Evolutionary conservation across 1,140 invertebrate species (phyloP), one percentile per base, ranked within the genome.

Genomic region (Epicauta chinensis): DNA sequence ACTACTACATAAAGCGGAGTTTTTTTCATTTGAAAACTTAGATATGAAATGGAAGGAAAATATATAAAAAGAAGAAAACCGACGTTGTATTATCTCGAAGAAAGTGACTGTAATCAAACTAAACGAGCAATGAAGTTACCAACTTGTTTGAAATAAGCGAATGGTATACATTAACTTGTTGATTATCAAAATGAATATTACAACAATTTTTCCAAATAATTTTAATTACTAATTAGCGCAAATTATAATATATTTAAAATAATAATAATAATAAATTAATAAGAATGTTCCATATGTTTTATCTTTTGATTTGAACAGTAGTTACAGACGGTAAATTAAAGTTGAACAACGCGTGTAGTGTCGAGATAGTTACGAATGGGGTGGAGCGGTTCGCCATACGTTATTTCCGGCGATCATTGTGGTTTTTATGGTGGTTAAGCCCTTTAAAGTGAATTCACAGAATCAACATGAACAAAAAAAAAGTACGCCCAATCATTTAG

Each of bases 341-440:
- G 40, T 43, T 44, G 50, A 51, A 51, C 50, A 51, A 51, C 40
- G 40, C 40, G 32, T 16, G 37, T 41, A 51, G 50, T 51, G 50
- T 42, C 46, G 46, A 42, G 44, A 38, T 35, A 44, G 38, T 56
- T 46, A 56, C 54, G 16, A 48, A 41, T 36, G 16, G 40, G 54
- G 48, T 23, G 48, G 43, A 42, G 43, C 43, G 12, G 23, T 23
- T 37, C 23, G 42, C 54, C 42, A 56, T 56, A 56, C 38, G 54
- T 51, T 51, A 56, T 56, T 56, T 51, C 29, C 42, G 36, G 48
- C 54, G 48, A 56, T 56, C 51, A 56, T 51, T 56, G 48, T 56
- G 54, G 54, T 56, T 56, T 56, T 56, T 56, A 51, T 44, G 44
- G 47, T 55, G 53, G 47, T 55, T 50, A 55, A 55, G 35, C 45